Percentiles rank a stretch among this genome's conserved stretches.
phyloP scores from a whole-genome alignment of 2,888 invertebrate species.

The Gisinianus flammeolus region DNA sequence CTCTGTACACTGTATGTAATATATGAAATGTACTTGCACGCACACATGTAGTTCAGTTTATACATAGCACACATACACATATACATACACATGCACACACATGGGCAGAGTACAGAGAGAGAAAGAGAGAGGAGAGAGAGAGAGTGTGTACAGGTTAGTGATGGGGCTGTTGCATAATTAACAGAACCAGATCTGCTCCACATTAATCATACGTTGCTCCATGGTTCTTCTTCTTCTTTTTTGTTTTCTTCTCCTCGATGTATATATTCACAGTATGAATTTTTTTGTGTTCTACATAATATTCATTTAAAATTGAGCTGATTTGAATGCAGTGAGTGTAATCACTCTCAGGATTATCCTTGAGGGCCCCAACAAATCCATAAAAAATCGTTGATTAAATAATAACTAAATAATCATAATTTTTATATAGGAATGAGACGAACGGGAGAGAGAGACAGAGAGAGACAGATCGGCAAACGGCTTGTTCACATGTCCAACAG shows the following conservation, averaged over 20 bases:
- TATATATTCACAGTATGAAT: conserved; percentile 3
- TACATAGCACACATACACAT: too few relatives aligned
- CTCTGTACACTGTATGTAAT: too few relatives aligned
- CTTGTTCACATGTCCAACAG: background rate
- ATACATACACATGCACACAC: too few relatives aligned
- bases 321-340: conserved; percentile 12
- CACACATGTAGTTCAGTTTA: too few relatives aligned
- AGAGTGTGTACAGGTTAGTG: too few relatives aligned
- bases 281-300: background rate
- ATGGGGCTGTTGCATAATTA: too few relatives aligned
- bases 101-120: too few relatives aligned
- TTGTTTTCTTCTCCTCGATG: background rate
- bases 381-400: conserved; percentile 22
- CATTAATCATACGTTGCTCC: conserved; percentile 2
- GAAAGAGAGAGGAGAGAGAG: too few relatives aligned
- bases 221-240: background rate
- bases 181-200: conserved; percentile 18
- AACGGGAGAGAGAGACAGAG: background rate
- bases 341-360: background rate
- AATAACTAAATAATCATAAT: conserved; percentile 13
- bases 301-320: conserved; percentile 2
- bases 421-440: background rate
- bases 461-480: background rate
- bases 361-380: background rate
- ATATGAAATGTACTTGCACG: too few relatives aligned